These are phyloP conservation scores for Leptinotarsa undecemlineata DNA, from an alignment of 1,140 invertebrate genomes.

Conservation along the genomic window DNA sequence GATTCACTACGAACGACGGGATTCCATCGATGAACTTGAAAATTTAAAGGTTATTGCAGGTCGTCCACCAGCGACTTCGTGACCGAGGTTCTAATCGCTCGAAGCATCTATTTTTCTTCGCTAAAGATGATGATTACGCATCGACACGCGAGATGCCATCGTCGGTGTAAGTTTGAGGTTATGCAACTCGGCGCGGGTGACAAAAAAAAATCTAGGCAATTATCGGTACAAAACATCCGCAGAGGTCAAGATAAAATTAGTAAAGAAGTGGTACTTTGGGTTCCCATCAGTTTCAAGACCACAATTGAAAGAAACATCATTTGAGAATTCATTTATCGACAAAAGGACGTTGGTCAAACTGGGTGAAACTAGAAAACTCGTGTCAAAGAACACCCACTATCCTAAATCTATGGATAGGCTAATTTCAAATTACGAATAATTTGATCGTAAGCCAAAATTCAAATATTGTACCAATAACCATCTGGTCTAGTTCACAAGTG, in stretches of 20 bases:
- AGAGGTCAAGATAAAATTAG: background rate
- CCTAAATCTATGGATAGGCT: no score
- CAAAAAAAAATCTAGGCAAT: background rate
- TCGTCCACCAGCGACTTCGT: conserved; percentile 10
- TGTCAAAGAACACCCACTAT: background rate
- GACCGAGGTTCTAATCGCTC: conserved; percentile 2
- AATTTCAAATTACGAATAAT: background rate
- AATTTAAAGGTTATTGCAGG: conserved; percentile 17
- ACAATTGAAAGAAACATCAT: background rate
- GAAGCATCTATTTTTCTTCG: background rate
- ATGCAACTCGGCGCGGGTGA: background rate
- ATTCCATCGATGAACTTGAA: conserved; percentile 19
- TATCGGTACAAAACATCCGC: background rate
- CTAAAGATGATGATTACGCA: background rate
- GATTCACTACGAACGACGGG: conserved; percentile 7
- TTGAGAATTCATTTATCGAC: background rate
- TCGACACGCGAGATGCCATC: background rate
- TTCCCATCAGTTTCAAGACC: no score
- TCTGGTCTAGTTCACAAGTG: background rate
- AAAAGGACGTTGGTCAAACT: background rate
- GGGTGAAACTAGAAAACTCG: background rate
- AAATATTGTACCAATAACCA: background rate
- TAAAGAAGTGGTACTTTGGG: background rate
- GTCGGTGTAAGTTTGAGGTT: background rate
- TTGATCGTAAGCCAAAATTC: background rate